Percentiles rank a stretch among this genome's conserved stretches.
Evolutionary conservation across 1,140 invertebrate species (phyloP).

Genomic region (Zaprionus nigranus): DNA sequence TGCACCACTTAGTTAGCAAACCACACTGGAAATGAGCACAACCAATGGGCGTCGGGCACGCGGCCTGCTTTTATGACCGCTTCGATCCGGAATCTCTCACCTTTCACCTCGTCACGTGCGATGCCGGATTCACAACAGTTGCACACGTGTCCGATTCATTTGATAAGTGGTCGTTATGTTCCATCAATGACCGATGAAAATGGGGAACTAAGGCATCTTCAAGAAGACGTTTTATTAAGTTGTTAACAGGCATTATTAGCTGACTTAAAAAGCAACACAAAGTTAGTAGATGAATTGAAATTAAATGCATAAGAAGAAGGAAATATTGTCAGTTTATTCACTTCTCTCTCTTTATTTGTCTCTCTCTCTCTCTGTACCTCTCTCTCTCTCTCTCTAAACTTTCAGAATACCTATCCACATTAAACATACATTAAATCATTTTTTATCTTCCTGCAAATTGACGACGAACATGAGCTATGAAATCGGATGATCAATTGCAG

Average conservation of each 20-base stretch:
- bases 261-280: background rate
- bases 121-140: slow-evolving; percentile 1
- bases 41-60: slow-evolving; percentile 28
- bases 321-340: too few relatives aligned
- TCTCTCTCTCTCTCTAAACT: too few relatives aligned
- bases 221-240: background rate
- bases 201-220: background rate
- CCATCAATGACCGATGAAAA: background rate
- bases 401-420: too few relatives aligned
- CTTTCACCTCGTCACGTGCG: slow-evolving; percentile 33
- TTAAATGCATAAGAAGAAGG: too few relatives aligned
- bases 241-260: background rate
- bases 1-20: slow-evolving; percentile 4
- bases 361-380: too few relatives aligned
- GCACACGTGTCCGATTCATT: background rate
- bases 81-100: slow-evolving; percentile 18
- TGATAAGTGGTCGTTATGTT: slow-evolving; percentile 4
- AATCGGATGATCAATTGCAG: too few relatives aligned
- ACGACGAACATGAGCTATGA: too few relatives aligned
- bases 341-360: too few relatives aligned
- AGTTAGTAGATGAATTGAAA: too few relatives aligned
- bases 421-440: too few relatives aligned
- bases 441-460: too few relatives aligned
- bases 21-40: slow-evolving; percentile 15
- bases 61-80: background rate